Base-by-base conservation (phyloP, 1,140 invertebrate genomes). In the Heliothis subflexa region DNA sequence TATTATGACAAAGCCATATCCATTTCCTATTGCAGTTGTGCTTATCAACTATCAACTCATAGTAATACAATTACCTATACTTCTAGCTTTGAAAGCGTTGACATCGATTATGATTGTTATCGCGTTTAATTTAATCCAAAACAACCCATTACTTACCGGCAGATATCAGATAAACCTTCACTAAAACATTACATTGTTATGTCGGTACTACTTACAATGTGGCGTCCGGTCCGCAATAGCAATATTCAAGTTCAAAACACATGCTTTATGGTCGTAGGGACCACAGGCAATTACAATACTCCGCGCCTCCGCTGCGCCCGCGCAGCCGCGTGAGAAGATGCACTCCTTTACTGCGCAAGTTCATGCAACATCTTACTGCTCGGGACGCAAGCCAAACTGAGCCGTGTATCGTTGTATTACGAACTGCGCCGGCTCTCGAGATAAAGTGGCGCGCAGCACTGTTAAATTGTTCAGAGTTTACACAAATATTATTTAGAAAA, bases 211-310 rank as follows among this genome's bases (percentile, higher is more conserved):
- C 62, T 25, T 18, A 40, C 50, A 12, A 55, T 54, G 14, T 1
- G 33, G 25, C 50, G 68, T 18, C 28, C 45, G 62, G 18, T 78
- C 71, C 49, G 28, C 82, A 81, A 81, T 81, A 61, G 47, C 25
- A 79, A 86, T 88, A 87, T 89, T 87, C 83, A 86, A 86, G 85
- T 81, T 80, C 83, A 75, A 71, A 82, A 76, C 82, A 47, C 61
- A 81, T 87, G 79, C 79, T 89, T 88, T 85, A 86, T 85, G 75
- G 81, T 76, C 59, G 79, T 83, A 40, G 73, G 74, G 50, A 55
- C 76, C 86, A 81, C 85, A 85, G 81, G 83, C 87, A 88, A 89
- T 89, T 89, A 89, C 84, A 89, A 86, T 81, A 83, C 83, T 78
- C 85, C 84, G 81, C 76, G 64, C 73, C 45, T 62, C 73, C 73